Evolutionary conservation across 2,888 invertebrate genomes (phyloP), one percentile per base, ranked within the genome.

Genomic region (Pristionchus maxplancki): DNA sequence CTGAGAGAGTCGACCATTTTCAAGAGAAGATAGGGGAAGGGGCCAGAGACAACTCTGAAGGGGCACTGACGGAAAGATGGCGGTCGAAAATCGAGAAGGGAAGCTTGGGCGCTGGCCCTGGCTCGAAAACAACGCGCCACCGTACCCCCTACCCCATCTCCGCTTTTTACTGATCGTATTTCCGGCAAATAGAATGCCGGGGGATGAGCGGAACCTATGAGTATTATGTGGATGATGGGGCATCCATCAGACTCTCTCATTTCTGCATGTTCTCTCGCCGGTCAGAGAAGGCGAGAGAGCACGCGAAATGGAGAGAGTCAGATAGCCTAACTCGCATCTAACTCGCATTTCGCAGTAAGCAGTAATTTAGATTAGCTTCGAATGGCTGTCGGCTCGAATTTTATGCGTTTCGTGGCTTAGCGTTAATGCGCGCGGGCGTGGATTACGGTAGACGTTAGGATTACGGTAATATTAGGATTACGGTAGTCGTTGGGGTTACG

Each of bases 361-460:
- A 78, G 78, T 78, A 78, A 78, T 78, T 78, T 78, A 48, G 78
- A 78, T 78, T 78, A 78, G 44, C n/a, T 34, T 44, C 5, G 11
- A 78, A 78, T 78, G 48, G 78, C 64, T 58, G 28, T 11, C 67
- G 13, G 15, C 37, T 31, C 34, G n/a, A 64, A 20, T 48, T 78
- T 78, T 48, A 78, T 78, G 78, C 24, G 44, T 78, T 44, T 48
- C 0, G 78, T 2, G 78, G 48, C 78, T 78, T 78, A 48, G 78
- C 9, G 44, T n/a, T 71, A 20, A 71, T 34, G 34, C 6, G 9
- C 13, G 71, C 48, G 67, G 15, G 34, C 34, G 67, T 2, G 78
- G 78, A 78, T 78, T 78, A 78, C 78, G 34, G 78, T 44, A 48
- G 44, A 48, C 24, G 34, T 15, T 67, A 34, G 34, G 67, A 17